Evolutionary conservation across 2,888 invertebrate genomes (phyloP), one percentile per base, ranked within the genome.

Genomic region (Folsomia candida): DNA sequence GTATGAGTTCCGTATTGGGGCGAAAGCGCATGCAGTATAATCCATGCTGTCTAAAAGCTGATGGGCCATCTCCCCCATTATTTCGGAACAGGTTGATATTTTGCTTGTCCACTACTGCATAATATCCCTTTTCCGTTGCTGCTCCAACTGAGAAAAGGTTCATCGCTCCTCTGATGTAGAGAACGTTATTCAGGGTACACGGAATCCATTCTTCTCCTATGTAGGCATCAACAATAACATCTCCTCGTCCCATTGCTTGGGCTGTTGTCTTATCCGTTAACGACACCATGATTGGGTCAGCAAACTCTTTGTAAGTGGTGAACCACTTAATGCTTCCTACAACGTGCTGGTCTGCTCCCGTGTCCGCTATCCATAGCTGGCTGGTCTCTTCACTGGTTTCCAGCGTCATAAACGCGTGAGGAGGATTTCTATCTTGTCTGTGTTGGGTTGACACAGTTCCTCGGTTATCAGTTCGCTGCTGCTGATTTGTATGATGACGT

Each of bases 361-460:
- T 11, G 18, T 47, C 47, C 47, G 47, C 47, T 47, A 47, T 47
- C 47, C 47, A 47, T 47, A n/a, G n/a, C n/a, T n/a, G n/a, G n/a
- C n/a, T n/a, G n/a, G n/a, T n/a, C 57, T 76, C 79, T 3, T 78
- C 76, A 11, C 60, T 59, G 37, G 68, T n/a, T n/a, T n/a, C n/a
- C n/a, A n/a, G n/a, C n/a, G n/a, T n/a, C n/a, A n/a, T n/a, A n/a
- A n/a, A n/a, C n/a, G n/a, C n/a, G n/a, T n/a, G n/a, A n/a, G n/a
- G n/a, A n/a, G n/a, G n/a, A n/a, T n/a, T n/a, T n/a, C n/a, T n/a
- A n/a, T n/a, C n/a, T n/a, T n/a, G n/a, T n/a, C n/a, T n/a, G n/a
- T n/a, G n/a, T n/a, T n/a, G n/a, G n/a, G n/a, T n/a, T n/a, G n/a
- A n/a, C n/a, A n/a, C n/a, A n/a, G n/a, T n/a, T n/a, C n/a, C n/a